A percentile compares a stretch with the other conserved stretches of the same genome.
Evolutionary conservation across 2,113 vertebrate species (phyloP).

Genomic region (Phylloscopus trochiloides): DNA sequence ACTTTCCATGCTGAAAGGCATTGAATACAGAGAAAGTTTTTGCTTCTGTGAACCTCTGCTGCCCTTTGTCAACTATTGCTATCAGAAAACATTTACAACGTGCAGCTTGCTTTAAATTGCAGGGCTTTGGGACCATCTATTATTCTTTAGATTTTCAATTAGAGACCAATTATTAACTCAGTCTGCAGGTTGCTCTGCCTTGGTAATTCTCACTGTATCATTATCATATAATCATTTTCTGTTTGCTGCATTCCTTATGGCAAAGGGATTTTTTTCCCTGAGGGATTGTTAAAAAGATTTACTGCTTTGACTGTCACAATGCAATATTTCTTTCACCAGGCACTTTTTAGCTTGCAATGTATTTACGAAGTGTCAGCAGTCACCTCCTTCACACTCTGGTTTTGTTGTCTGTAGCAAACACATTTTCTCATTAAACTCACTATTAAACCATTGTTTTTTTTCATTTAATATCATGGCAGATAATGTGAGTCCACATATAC

Average conservation of each 20-base stretch:
- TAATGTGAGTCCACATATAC: accelerated
- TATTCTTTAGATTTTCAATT: background rate
- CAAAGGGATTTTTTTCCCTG: background rate
- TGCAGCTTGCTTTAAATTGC: background rate
- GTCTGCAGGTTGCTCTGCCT: background rate
- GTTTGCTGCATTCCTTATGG: background rate
- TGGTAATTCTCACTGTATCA: background rate
- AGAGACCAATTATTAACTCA: background rate
- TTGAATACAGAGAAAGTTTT: background rate
- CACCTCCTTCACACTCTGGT: background rate
- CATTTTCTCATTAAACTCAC: background rate
- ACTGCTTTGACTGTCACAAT: background rate
- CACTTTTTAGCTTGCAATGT: background rate
- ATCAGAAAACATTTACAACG: background rate
- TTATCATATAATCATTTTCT: background rate
- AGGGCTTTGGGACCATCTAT: background rate
- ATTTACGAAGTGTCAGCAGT: background rate
- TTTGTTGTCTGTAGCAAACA: background rate
- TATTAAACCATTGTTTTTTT: background rate
- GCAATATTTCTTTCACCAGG: background rate
- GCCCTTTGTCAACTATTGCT: background rate
- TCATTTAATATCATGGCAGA: background rate
- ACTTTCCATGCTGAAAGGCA: background rate
- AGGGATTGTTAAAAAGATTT: background rate
- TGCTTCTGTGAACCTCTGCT: background rate